Conservation (phyloP, 2,113 vertebrate species). For the Proteles cristata region DNA sequence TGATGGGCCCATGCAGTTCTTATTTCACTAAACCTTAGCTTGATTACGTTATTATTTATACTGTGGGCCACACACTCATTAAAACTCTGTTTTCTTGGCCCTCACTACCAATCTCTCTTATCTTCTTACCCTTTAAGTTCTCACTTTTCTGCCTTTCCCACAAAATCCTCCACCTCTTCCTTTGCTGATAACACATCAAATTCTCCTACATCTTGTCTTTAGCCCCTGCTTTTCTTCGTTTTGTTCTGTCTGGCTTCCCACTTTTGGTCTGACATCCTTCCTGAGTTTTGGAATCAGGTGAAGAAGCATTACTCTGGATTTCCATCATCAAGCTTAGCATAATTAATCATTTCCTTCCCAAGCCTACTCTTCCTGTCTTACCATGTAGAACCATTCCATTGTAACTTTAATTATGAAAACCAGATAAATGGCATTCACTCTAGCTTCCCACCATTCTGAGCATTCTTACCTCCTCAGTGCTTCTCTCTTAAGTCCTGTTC, state of each 20-base stretch:
- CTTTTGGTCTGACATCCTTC: background rate
- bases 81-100: background rate
- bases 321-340: background rate
- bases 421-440: background rate
- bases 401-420: background rate
- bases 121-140: background rate
- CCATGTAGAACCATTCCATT: background rate
- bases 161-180: background rate
- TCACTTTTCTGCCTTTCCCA: background rate
- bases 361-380: background rate
- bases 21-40: background rate
- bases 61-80: background rate
- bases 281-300: background rate
- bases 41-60: background rate
- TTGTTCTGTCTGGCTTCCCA: too few species aligned
- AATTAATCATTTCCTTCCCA: background rate
- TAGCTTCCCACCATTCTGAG: background rate
- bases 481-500: fast-evolving
- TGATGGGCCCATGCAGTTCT: background rate
- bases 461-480: background rate
- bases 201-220: background rate
- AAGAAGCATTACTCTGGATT: background rate
- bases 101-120: too few species aligned
- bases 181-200: background rate
- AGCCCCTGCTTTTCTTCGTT: background rate